Percentiles rank a stretch among this genome's conserved stretches.
Evolutionary conservation across 2,113 vertebrate species (phyloP).

Genomic region (Eulemur rufifrons): DNA sequence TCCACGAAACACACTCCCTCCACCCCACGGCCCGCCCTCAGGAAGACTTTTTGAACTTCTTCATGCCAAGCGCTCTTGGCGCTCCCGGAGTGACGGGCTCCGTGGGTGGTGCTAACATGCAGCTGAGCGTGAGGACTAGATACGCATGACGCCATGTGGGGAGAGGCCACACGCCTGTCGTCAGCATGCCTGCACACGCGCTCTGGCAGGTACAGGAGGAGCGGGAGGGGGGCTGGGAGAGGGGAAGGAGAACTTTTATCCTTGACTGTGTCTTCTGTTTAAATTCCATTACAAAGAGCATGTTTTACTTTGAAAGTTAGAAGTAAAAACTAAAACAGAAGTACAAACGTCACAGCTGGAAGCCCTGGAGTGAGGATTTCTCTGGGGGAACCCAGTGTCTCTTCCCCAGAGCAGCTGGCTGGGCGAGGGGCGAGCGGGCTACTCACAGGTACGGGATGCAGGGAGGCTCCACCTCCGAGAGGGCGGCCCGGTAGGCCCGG

Average conservation of each 20-base stretch:
- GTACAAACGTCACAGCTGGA: accelerated
- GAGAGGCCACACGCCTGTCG: background rate
- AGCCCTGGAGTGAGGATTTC: accelerated
- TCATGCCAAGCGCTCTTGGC: background rate
- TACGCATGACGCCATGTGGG: accelerated
- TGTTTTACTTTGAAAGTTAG: background rate
- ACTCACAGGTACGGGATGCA: slow-evolving; percentile 99
- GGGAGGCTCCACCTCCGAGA: slow-evolving; percentile 96
- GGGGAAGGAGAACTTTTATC: accelerated
- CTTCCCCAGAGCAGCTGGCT: background rate
- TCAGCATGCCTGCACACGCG: accelerated
- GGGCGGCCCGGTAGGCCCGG: slow-evolving; percentile 96
- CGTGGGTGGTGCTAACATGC: background rate
- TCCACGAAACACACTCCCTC: background rate
- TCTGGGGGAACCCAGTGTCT: accelerated
- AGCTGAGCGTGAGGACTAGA: background rate
- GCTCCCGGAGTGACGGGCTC: background rate
- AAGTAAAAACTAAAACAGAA: background rate
- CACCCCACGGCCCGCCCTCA: accelerated
- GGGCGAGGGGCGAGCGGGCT: background rate
- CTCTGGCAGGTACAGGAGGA: background rate
- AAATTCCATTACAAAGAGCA: background rate
- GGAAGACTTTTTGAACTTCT: background rate
- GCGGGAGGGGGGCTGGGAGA: accelerated
- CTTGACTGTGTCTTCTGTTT: too few species aligned